These are phyloP conservation scores for Vulpes ferrilata DNA, from an alignment of 2,113 vertebrate genomes.

Conservation along the genomic window DNA sequence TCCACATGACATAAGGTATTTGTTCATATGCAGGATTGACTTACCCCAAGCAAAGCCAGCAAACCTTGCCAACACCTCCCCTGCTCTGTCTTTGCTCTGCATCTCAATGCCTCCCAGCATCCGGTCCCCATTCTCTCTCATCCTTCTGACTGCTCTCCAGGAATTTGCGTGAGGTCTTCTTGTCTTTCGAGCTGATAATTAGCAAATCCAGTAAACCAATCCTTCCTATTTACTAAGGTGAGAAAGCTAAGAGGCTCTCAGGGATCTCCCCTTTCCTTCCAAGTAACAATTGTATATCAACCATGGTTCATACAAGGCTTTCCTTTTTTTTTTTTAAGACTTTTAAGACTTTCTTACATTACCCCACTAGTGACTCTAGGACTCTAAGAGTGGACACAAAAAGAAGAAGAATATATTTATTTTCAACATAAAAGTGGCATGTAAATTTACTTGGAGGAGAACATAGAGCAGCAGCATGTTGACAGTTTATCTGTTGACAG, in stretches of 20 bases:
- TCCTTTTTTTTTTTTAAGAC: background rate
- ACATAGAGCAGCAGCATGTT: background rate
- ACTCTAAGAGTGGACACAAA: background rate
- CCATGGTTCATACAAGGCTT: constrained; percentile 1
- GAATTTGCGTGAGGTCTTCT: constrained; percentile 57
- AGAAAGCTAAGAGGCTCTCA: background rate
- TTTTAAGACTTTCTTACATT: background rate
- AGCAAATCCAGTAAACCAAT: constrained; percentile 57
- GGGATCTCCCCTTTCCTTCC: background rate
- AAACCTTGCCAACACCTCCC: background rate
- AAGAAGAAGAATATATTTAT: background rate
- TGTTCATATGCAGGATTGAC: background rate
- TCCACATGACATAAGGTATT: background rate
- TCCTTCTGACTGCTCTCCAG: constrained; percentile 32
- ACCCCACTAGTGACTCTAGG: background rate
- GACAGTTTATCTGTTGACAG: background rate
- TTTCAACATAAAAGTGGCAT: constrained; percentile 24
- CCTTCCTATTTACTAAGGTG: constrained; percentile 43
- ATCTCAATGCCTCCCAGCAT: background rate
- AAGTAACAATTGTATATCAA: background rate
- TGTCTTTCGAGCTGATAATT: constrained; percentile 57
- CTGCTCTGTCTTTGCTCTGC: background rate
- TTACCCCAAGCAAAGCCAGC: background rate
- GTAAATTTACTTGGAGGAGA: constrained; percentile 40
- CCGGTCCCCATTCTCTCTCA: background rate